A percentile compares a stretch with the other conserved stretches of the same genome.
phyloP scores from a whole-genome alignment of 1,140 invertebrate species.

The Drosophila bifasciata region DNA sequence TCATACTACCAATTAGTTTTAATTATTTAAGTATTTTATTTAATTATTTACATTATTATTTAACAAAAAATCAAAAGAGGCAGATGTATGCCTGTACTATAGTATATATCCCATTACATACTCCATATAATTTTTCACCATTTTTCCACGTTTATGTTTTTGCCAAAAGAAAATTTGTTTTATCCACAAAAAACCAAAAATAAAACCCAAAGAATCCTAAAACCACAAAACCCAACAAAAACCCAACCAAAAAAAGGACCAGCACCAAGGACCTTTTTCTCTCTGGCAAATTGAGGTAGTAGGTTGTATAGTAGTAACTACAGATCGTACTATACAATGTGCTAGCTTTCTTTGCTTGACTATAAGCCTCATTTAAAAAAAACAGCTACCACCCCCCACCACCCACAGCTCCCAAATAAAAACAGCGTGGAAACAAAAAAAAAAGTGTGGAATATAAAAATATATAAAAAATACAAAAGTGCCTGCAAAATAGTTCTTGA shows the following conservation, averaged over 20 bases:
- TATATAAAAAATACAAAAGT: not conserved
- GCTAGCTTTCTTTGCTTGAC: slow-evolving; percentile 84
- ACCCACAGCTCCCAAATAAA: not conserved
- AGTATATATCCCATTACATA: not conserved
- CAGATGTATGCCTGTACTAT: too few species aligned
- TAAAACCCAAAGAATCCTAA: slow-evolving; percentile 28
- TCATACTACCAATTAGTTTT: not conserved
- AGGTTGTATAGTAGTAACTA: slow-evolving; percentile 84
- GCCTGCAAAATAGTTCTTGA: slow-evolving; percentile 18
- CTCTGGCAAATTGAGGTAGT: slow-evolving; percentile 84
- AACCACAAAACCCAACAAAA: slow-evolving; percentile 54
- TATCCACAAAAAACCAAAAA: slow-evolving; percentile 28
- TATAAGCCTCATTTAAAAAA: slow-evolving; percentile 62
- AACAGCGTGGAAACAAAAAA: slow-evolving; percentile 15
- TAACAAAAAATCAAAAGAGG: too few species aligned
- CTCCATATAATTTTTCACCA: slow-evolving; percentile 7
- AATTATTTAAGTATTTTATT: too few species aligned
- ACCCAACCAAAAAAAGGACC: slow-evolving; percentile 74
- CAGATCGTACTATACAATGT: slow-evolving; percentile 83
- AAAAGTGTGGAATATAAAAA: slow-evolving; percentile 12
- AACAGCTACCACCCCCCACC: slow-evolving; percentile 27
- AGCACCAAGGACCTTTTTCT: slow-evolving; percentile 78
- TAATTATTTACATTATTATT: too few species aligned
- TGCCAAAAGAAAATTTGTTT: slow-evolving; percentile 18
- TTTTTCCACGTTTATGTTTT: slow-evolving; percentile 20